Evolutionary conservation across 1,140 invertebrate genomes (phyloP).

Genomic region (Asobara japonica): DNA sequence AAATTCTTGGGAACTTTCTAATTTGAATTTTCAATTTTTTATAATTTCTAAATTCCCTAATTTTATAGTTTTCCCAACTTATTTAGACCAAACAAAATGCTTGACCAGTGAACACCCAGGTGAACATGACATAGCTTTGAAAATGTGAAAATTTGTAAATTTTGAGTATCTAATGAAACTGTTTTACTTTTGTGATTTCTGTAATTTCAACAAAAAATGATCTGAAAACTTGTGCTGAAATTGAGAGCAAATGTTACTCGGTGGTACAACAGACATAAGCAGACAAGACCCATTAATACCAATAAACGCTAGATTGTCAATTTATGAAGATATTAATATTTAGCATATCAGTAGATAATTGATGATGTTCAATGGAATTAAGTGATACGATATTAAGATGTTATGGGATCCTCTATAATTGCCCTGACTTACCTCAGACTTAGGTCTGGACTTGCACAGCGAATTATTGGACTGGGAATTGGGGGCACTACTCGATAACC

Average conservation of each 20-base stretch:
- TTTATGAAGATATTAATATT: constrained; percentile 9
- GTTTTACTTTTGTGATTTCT: no score
- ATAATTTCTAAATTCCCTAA: no score
- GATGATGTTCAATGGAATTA: background rate
- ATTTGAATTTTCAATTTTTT: no score
- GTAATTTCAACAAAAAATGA: background rate
- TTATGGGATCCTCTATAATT: background rate
- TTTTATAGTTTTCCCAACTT: no score
- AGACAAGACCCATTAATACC: constrained; percentile 53
- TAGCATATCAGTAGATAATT: background rate
- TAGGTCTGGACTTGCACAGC: constrained; percentile 92
- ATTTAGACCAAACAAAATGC: no score
- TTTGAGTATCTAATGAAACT: no score
- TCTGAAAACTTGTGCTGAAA: background rate
- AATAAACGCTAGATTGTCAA: constrained; percentile 40
- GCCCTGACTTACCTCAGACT: constrained; percentile 79
- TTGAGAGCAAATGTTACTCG: constrained; percentile 14
- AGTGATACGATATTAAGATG: background rate
- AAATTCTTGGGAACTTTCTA: no score
- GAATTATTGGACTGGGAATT: constrained; percentile 80
- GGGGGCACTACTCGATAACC: constrained; percentile 92
- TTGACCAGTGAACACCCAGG: no score
- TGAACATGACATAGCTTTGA: background rate
- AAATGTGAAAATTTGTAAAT: constrained; percentile 15
- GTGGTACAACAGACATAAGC: constrained; percentile 49